Evolutionary conservation across 1,140 invertebrate genomes (phyloP), one percentile per base, ranked within the genome.

Genomic region (Melanaphis sacchari): DNA sequence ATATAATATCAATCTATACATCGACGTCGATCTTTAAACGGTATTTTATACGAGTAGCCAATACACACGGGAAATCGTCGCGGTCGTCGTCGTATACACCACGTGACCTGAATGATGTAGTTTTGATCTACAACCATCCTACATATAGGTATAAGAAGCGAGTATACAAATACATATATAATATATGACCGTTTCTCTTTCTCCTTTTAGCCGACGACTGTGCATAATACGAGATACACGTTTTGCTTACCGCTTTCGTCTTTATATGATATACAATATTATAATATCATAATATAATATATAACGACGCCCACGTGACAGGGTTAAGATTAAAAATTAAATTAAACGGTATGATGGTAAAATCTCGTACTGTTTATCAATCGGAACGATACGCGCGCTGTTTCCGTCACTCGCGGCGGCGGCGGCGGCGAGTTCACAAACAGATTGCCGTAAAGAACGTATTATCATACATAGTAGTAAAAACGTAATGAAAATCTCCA

Each of bases 141-240:
- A 59, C 31, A 11, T 59, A 26, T 54, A 54, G 7, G 2, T 54
- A 54, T n/a, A 5, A n/a, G 11, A 66, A 66, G 59, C 59, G 31
- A 9, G 59, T 59, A 59, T n/a, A 66, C 59, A 31, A 66, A 66
- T 46, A 46, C 15, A 9, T 40, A 31, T 87, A 87, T 21, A 40
- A 84, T 87, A n/a, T n/a, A 46, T 46, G 43, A n/a, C 38, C 84
- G 41, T 87, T 87, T 87, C 40, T 87, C 84, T 87, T 87, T 87
- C 84, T 46, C 40, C 15, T 87, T 87, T 87, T 43, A 87, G 31
- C 40, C 41, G 41, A 87, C 26, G 21, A 84, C 31, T 31, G 59
- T n/a, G n/a, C 38, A 38, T 38, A 22, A 38, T 81, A 22, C 76
- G 43, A 21, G 85, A 21, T 87, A 46, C n/a, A 36, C 31, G 46